Conservation (phyloP, 1,140 invertebrate species). For the Polypedilum pembai region DNA sequence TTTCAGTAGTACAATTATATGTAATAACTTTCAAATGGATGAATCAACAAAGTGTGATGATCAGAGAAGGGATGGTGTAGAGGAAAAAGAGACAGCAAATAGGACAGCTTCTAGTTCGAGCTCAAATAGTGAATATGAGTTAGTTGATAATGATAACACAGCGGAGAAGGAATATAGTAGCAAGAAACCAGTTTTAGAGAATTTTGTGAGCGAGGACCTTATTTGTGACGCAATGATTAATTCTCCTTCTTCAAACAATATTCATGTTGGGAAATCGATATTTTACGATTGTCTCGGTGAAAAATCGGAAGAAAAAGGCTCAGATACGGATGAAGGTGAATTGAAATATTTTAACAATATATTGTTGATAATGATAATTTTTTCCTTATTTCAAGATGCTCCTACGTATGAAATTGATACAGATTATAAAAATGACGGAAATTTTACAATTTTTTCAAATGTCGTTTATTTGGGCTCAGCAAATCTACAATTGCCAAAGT, state of each 20-base stretch:
- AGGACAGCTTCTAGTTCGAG: background rate
- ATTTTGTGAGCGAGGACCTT: slow-evolving; percentile 47
- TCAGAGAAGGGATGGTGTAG: background rate
- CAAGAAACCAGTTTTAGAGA: slow-evolving; percentile 41
- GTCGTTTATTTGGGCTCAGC: slow-evolving; percentile 92
- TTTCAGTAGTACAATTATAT: background rate
- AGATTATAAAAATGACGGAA: slow-evolving; percentile 50
- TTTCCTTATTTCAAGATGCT: slow-evolving; percentile 34
- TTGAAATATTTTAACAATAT: slow-evolving; percentile 29
- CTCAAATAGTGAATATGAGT: background rate
- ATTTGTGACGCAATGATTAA: slow-evolving; percentile 40
- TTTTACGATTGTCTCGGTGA: slow-evolving; percentile 53
- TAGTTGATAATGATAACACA: background rate
- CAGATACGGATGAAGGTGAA: slow-evolving; percentile 58
- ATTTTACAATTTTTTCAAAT: slow-evolving; percentile 74
- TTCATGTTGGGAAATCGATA: slow-evolving; percentile 44
- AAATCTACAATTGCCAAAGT: slow-evolving; percentile 86
- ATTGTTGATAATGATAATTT: slow-evolving; percentile 13
- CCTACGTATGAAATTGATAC: slow-evolving; percentile 66
- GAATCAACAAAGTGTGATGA: background rate
- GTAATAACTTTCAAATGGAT: background rate
- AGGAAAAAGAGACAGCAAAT: background rate
- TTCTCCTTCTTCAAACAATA: slow-evolving; percentile 34
- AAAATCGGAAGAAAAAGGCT: slow-evolving; percentile 66
- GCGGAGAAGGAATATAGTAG: background rate